Conservation (phyloP, 2,113 vertebrate genomes). For the Philantomba maxwellii region DNA sequence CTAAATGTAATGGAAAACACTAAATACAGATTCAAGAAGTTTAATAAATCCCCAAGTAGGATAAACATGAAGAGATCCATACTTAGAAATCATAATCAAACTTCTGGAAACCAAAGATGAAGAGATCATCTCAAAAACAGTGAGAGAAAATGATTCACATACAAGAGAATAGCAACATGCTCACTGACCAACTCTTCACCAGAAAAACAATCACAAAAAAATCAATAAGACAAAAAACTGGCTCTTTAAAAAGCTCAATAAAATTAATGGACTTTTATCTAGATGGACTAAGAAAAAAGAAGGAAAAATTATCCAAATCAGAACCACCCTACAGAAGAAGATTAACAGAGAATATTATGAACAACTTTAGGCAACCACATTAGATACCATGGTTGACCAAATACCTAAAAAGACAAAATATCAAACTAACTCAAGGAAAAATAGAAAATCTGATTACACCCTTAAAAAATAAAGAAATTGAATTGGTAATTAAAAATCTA, state of each 20-base stretch:
- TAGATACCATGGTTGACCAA: neutral
- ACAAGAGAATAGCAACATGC: neutral
- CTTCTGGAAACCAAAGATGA: neutral
- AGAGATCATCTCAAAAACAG: neutral
- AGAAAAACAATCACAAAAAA: neutral
- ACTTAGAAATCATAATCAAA: neutral
- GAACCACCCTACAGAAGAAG: neutral
- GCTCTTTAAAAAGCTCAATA: neutral
- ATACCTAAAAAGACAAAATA: neutral
- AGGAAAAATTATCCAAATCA: neutral
- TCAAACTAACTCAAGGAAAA: neutral
- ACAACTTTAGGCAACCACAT: neutral
- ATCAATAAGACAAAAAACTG: neutral
- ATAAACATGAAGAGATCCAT: neutral
- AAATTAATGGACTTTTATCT: neutral
- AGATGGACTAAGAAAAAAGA: neutral
- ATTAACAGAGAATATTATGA: neutral
- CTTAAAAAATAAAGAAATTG: neutral
- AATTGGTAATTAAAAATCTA: slow-evolving; percentile 1
- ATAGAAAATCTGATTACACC: neutral
- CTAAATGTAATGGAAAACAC: neutral
- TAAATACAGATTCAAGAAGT: neutral
- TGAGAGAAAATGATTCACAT: neutral
- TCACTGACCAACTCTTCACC: neutral
- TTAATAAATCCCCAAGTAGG: neutral